Percentiles rank a stretch among this genome's conserved stretches.
Evolutionary conservation across 2,888 invertebrate genomes (phyloP).

Genomic region (Drosophila heteroneura): DNA sequence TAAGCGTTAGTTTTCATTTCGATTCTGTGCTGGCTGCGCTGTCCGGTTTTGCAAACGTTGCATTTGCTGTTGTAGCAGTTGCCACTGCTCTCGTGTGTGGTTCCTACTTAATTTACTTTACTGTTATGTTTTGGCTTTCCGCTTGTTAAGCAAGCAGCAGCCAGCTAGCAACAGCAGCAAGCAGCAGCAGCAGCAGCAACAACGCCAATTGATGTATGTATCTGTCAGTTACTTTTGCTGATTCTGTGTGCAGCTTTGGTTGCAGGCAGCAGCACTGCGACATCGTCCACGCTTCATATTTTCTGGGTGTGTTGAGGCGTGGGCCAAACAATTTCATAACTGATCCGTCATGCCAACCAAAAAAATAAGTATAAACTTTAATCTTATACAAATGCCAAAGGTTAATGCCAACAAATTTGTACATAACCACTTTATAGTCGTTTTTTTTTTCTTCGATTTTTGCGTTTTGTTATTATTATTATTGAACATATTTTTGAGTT

Average conservation of each 20-base stretch:
- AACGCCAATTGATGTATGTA: constrained; percentile 57
- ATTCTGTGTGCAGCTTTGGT: constrained; percentile 48
- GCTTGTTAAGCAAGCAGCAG: constrained; percentile 68
- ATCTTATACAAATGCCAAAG: constrained; percentile 65
- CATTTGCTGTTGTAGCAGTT: constrained; percentile 38
- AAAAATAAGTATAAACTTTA: constrained; percentile 24
- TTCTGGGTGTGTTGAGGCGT: constrained; percentile 69
- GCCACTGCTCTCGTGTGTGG: constrained; percentile 56
- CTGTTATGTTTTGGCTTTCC: constrained; percentile 76
- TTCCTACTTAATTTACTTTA: constrained; percentile 76
- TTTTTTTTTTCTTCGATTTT: constrained; percentile 23
- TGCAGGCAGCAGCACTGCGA: constrained; percentile 20
- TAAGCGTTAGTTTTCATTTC: constrained; percentile 12
- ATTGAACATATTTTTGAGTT: constrained; percentile 35
- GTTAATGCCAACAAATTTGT: constrained; percentile 70
- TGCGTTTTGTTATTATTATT: constrained; percentile 40
- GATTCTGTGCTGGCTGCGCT: constrained; percentile 33
- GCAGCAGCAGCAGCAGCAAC: constrained; percentile 27
- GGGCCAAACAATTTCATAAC: constrained; percentile 59
- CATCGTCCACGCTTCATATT: constrained; percentile 64
- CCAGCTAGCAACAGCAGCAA: constrained; percentile 29
- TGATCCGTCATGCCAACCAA: constrained; percentile 48
- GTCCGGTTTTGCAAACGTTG: constrained; percentile 66
- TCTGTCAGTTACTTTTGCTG: constrained; percentile 66
- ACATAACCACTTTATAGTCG: constrained; percentile 35